Base-by-base conservation (phyloP, 2,888 invertebrate genomes). In the Boloria euphrosyne region DNA sequence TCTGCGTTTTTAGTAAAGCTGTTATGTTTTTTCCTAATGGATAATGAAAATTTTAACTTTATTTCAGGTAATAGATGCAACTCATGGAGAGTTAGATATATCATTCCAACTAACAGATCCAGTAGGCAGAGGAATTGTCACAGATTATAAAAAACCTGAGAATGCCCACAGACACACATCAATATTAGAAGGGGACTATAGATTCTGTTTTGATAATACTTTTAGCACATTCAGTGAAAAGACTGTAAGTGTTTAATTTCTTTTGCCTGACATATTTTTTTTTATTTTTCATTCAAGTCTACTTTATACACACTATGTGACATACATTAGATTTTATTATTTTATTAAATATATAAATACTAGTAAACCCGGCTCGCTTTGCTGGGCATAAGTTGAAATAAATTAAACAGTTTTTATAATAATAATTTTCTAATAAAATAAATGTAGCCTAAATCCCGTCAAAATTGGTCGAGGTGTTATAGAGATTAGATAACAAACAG, bases 151-250 rank as follows among this genome's bases (percentile, higher is more conserved):
- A 81, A 96, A 95, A 79, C 91, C 95, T 0, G 96, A 96, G 79
- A 95, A 95, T 75, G 87, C 93, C 0, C 96, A 96, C 78, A 87
- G 95, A 4, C 88, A 94, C 71, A 93, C 94, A 0, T 93, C 94
- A 2, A 73, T 83, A 0, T 78, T 89, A 52, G 89, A 93, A 6
- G 98, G 97, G 0, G 97, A 97, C 80, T 97, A 96, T 81, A 93
- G 95, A 70, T 94, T 98, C 77, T 98, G 98, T 78, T 97, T 98
- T 77, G 98, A 98, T 81, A 98, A 98, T 82, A 95, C 94, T n/a
- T 97, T 96, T 78, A 90, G 90, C 55, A 89, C 89, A 0, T 88
- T 89, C 38, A 96, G 96, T 72, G 89, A 93, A 14, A 98, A 98
- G 82, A 95, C 96, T 0, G 95, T 97, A 50, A 85, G 88, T 81